Evolutionary conservation across 2,888 invertebrate species (phyloP).

Genomic region (Cosmorhoe ocellata): DNA sequence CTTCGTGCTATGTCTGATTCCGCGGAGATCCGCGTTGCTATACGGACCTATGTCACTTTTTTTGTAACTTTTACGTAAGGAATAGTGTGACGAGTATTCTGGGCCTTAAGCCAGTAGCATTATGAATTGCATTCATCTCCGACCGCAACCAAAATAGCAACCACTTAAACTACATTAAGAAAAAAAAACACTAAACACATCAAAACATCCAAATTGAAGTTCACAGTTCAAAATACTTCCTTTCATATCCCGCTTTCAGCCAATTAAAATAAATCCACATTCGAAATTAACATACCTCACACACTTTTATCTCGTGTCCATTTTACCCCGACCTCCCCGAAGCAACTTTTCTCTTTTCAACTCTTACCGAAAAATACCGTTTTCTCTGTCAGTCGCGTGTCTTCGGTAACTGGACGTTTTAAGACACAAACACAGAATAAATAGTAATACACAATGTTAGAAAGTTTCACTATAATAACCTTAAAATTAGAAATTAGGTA

Average conservation of each 20-base stretch:
- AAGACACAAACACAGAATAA: constrained; percentile 36
- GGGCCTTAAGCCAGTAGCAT: constrained; percentile 10
- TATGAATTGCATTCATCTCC: constrained; percentile 19
- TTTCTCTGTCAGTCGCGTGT: constrained; percentile 25
- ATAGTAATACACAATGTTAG: neutral
- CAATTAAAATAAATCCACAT: constrained; percentile 66
- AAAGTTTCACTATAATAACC: neutral
- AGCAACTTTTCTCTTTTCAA: neutral
- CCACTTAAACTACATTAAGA: constrained; percentile 28
- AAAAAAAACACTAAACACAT: constrained; percentile 24
- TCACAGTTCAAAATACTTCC: constrained; percentile 39
- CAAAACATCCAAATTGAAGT: constrained; percentile 42
- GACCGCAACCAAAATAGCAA: constrained; percentile 29
- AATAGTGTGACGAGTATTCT: too few species aligned
- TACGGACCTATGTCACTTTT: too few species aligned
- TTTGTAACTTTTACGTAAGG: too few species aligned
- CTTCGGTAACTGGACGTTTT: constrained; percentile 51
- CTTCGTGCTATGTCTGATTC: too few species aligned
- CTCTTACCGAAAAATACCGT: neutral
- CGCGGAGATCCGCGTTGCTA: too few species aligned
- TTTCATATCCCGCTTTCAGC: constrained; percentile 51
- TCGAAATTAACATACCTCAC: constrained; percentile 66
- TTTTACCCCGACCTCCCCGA: constrained; percentile 14
- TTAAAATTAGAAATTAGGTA: neutral
- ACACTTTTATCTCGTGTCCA: constrained; percentile 43